Conservation (phyloP, 1,140 invertebrate genomes). For the Coptotermes formosanus region DNA sequence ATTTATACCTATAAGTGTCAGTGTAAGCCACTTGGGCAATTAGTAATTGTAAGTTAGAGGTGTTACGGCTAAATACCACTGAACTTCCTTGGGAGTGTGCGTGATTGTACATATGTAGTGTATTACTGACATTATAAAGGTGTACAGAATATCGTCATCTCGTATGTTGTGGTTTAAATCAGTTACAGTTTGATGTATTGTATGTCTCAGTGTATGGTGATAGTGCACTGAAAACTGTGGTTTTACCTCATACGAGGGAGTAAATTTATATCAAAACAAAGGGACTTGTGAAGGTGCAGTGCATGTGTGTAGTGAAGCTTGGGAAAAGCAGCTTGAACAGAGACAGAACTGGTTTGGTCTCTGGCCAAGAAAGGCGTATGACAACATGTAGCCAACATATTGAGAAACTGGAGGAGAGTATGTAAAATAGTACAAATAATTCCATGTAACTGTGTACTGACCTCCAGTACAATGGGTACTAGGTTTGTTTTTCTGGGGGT, state of each 20-base stretch:
- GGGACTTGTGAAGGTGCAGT: background rate
- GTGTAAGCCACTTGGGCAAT: background rate
- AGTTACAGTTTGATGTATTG: background rate
- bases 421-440: slow-evolving; percentile 11
- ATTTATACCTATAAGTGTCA: background rate
- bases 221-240: background rate
- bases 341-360: background rate
- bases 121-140: background rate
- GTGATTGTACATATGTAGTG: background rate
- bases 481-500: too few species aligned
- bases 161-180: background rate
- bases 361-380: background rate
- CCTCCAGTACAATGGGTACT: too few species aligned
- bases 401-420: background rate
- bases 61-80: background rate
- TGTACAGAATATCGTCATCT: background rate
- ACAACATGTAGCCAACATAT: background rate
- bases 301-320: background rate
- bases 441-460: background rate
- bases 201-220: background rate
- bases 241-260: background rate
- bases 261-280: background rate
- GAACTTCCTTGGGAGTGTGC: background rate
- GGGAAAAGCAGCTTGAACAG: background rate
- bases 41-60: background rate